Base-by-base conservation (phyloP, 2,797 vertebrate genomes). In the Toxotes lorentzi region DNA sequence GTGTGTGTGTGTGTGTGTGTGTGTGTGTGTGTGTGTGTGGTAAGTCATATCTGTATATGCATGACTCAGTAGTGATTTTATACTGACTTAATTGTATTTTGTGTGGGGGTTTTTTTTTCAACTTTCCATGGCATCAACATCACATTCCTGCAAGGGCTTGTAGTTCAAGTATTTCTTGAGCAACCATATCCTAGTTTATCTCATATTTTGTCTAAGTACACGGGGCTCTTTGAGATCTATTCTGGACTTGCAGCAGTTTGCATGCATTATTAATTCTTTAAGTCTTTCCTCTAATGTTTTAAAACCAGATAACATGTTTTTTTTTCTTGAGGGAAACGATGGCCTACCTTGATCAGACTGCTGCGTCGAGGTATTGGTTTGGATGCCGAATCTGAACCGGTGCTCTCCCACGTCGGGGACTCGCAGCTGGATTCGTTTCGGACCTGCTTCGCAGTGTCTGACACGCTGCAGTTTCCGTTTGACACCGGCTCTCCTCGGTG, bases 311-410 rank as follows among this genome's bases (percentile, higher is more conserved):
- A 2, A 34, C 21, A 30, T 11, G n/a, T 38, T 16, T 41, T 32
- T 43, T 40, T 45, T 51, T 19, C 38, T 59, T 35, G 3, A 23
- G 35, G 45, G 27, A 53, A 50, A 45, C 12, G 5, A 38, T 35
- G 88, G 80, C 84, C 84, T 91, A 95, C 97, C 97, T 98, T 98
- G 87, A 98, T 98, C 88, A 98, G 96, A 92, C 97, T 98, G 94
- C 97, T 98, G 92, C 97, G 95, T 83, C 96, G 96, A 54, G 97
- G 97, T 70, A 93, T 92, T 1, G 85, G 1, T 62, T 81, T 89
- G 21, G 65, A 68, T 19, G 83, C 86, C 3, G 88, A 67, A 7
- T 88, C 95, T 67, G 86, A 48, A 74, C 93, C 84, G 0, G 95
- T 89, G 91, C 91, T 95, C 30, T 94, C 95, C 72, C 94, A 94